Evolutionary conservation across 2,888 invertebrate genomes (phyloP), one percentile per base, ranked within the genome.

Genomic region (Stratiomys singularior): DNA sequence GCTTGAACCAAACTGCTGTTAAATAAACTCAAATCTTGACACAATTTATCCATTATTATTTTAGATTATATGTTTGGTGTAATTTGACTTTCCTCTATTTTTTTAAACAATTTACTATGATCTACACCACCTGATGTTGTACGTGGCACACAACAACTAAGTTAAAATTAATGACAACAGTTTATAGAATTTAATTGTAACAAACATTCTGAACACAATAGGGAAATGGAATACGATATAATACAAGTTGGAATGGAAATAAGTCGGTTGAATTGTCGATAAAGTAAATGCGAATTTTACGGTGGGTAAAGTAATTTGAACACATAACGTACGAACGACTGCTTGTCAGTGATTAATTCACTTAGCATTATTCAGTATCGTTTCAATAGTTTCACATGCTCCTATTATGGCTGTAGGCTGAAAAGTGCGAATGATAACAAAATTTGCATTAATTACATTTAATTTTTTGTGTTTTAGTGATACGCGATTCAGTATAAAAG

Each of bases 1-100:
- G 46, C n/a, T 76, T 60, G 63, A 7, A 44, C 7, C 1, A 64
- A 9, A 18, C 30, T 21, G n/a, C 25, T 21, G 52, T 74, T 56
- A n/a, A 72, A 72, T 15, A 74, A 28, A 27, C 66, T 76, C 44
- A 78, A 76, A 76, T 78, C 78, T 76, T 78, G 37, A 67, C 78
- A 76, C 56, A 78, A 56, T 76, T 76, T 78, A 67, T 78, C 78
- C 78, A 78, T 78, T 63, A 15, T 63, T 18, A 5, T 9, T 21
- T 28, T 25, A 15, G 23, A 60, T 15, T 1, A 1, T 52, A 56
- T 60, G 9, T 60, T 60, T 7, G 60, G 18, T 60, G 4, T 60
- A 25, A 23, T 25, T 60, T 52, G 37, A 9, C 5, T 3, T 37
- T 37, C 9, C 37, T 37, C 9, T 37, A 3, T 3, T 37, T 37